Evolutionary conservation across 2,113 vertebrate species (phyloP), one percentile per base, ranked within the genome.

Genomic region (Oenanthe melanoleuca): DNA sequence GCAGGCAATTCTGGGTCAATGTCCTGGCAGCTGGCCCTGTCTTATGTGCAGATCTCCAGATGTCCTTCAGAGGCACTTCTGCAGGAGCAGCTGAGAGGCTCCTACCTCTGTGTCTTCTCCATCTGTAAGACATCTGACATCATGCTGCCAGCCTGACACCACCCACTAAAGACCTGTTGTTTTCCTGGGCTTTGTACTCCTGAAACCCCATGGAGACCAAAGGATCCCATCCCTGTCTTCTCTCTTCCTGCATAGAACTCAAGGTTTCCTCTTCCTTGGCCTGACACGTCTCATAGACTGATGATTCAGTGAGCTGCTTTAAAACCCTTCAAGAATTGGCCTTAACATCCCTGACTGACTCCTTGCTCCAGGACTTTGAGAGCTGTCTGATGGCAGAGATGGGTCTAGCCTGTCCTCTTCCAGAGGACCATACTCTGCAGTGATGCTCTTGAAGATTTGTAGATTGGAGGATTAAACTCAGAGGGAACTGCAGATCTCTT

Each of bases 241-340:
- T 61, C 37, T 61, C 4, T 20, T 80, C 64, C 47, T 0, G 0
- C 1, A 3, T 1, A 57, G 60, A 71, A 34, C 33, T 84, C 15
- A 67, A 44, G 11, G 25, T 66, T 80, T 81, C 40, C 14, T 84
- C 26, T 73, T 88, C 64, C 29, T 71, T 57, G 29, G 55, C 47
- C 15, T 70, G 16, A 6, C 25, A 7, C 9, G 80, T 40, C 71
- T 89, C 88, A 44, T 12, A 55, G 49, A n/a, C 24, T 74, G 38
- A 38, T 63, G 24, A 29, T 75, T 42, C 73, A 66, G 38, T 1
- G 3, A 53, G 23, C 34, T 71, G 25, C 84, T 95, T 88, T 91
- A 64, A 81, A 91, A 63, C 18, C 20, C 29, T 14, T 42, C 64
- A 67, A 29, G 56, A 89, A 89, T 20, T 34, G 3, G 8, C 53